These are phyloP conservation scores for Geodia barretti DNA, from an alignment of 37 sponge, comb jelly and placozoan species.

Conservation along the genomic window DNA sequence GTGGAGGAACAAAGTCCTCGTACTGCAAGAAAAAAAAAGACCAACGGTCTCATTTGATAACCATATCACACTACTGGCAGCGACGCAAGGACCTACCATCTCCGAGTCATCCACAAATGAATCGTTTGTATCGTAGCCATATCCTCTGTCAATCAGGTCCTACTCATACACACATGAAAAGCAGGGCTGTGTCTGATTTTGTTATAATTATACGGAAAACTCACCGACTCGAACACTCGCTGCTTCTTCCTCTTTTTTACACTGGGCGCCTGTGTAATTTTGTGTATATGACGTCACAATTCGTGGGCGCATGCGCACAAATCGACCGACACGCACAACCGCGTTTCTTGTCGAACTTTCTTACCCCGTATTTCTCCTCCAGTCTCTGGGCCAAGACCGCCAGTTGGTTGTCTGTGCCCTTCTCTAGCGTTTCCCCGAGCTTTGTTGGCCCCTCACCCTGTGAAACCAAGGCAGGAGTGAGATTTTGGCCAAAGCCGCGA, in stretches of 20 bases:
- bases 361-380: slow-evolving; percentile 86
- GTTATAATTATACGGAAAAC: slow-evolving; percentile 18
- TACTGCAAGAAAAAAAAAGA: slow-evolving; percentile 42
- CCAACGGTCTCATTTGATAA: neutral
- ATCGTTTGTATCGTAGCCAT: slow-evolving; percentile 81
- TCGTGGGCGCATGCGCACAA: slow-evolving; percentile 19
- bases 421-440: neutral
- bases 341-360: no score
- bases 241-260: slow-evolving; percentile 48
- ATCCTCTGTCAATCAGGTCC: slow-evolving; percentile 71
- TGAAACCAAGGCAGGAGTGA: neutral
- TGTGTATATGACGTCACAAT: neutral
- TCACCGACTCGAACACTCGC: neutral
- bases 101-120: slow-evolving; percentile 90
- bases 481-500: neutral
- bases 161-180: neutral
- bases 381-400: slow-evolving; percentile 69
- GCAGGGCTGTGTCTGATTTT: neutral
- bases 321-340: neutral
- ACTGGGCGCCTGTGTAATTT: slow-evolving; percentile 39
- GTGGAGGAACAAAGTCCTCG: slow-evolving; percentile 82
- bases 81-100: slow-evolving; percentile 46
- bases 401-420: slow-evolving; percentile 38
- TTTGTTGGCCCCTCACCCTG: neutral
- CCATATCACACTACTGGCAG: neutral